Evolutionary conservation across 2,113 vertebrate species (phyloP).

Genomic region (Aix galericulata): DNA sequence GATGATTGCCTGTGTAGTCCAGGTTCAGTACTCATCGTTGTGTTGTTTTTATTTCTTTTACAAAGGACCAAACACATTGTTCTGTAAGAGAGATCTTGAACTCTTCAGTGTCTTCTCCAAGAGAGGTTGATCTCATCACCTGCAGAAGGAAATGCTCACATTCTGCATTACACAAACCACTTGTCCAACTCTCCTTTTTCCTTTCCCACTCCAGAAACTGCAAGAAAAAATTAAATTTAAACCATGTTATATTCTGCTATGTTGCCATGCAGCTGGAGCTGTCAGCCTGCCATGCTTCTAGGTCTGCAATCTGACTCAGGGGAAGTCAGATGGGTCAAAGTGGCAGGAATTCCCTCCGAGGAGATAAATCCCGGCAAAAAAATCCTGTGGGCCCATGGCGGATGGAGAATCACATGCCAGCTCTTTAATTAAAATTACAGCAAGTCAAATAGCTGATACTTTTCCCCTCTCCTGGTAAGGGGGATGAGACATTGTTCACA

Average conservation of each 20-base stretch:
- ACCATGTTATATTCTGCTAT: conserved; percentile 54
- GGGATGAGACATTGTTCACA: conserved; percentile 94
- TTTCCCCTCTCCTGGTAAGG: conserved; percentile 95
- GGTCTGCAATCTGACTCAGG: conserved; percentile 26
- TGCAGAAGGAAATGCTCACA: conserved; percentile 46
- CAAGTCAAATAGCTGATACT: conserved; percentile 98
- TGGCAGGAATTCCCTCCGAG: conserved; percentile 38
- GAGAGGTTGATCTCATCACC: conserved; percentile 22
- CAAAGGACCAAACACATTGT: conserved; percentile 23
- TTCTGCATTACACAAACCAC: conserved; percentile 41
- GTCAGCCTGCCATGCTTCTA: conserved; percentile 67
- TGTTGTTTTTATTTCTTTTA: neutral
- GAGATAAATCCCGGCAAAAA: conserved; percentile 47
- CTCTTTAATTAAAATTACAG: conserved; percentile 92
- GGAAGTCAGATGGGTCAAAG: conserved; percentile 58
- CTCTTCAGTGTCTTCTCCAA: neutral
- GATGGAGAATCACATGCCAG: conserved; percentile 20
- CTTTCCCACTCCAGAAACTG: conserved; percentile 47
- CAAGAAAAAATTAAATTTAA: conserved; percentile 19
- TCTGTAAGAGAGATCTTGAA: conserved; percentile 10
- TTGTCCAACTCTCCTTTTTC: conserved; percentile 45
- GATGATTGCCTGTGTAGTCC: neutral
- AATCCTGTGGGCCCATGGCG: conserved; percentile 17
- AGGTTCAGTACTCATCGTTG: neutral
- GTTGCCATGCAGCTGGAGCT: conserved; percentile 55